Base-by-base conservation (phyloP, 2,113 vertebrate genomes). In the Ctenomys sociabilis region DNA sequence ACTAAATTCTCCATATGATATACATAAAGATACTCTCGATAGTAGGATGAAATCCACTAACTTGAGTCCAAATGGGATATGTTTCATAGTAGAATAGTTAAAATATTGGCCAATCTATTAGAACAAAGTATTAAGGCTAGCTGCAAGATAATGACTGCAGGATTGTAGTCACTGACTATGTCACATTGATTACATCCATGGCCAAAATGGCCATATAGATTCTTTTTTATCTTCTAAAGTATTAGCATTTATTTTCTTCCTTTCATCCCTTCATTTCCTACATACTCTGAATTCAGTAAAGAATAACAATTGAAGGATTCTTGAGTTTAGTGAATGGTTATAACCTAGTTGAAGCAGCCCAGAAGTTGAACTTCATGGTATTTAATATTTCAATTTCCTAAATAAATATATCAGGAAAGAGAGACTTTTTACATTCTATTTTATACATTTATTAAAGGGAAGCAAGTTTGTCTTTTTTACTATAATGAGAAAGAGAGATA, bases 361-460 rank as follows among this genome's bases (percentile, higher is more conserved):
- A 45, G 24, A 49, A 1, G n/a, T 45, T 90, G 77, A 84, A 73
- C 49, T 75, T 73, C 2, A 78, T 86, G 35, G 7, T 85, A 10
- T 84, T 83, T 84, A 91, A 30, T 88, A 8, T 17, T 83, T 45
- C 22, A 43, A 80, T 90, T 85, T 94, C 68, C 94, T 10, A 85
- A 84, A 70, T 32, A 64, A 89, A 84, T 26, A 77, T 37, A 66
- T 66, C 81, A 26, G 11, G 92, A 35, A 35, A 85, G 22, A 75
- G 22, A 49, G 19, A 12, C 13, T 22, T 77, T 91, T 14, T n/a
- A n/a, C n/a, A n/a, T n/a, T n/a, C n/a, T n/a, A n/a, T n/a, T n/a
- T n/a, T n/a, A n/a, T n/a, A n/a, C n/a, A n/a, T 78, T 70, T 85
- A 64, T 88, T 96, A 90, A 73, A 97, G 61, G 19, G 2, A 66